A percentile compares a stretch with the other conserved stretches of the same genome.
These are phyloP conservation scores for Caenorhabditis inopinata DNA, from an alignment of 1,140 invertebrate genomes.

Conservation along the genomic window DNA sequence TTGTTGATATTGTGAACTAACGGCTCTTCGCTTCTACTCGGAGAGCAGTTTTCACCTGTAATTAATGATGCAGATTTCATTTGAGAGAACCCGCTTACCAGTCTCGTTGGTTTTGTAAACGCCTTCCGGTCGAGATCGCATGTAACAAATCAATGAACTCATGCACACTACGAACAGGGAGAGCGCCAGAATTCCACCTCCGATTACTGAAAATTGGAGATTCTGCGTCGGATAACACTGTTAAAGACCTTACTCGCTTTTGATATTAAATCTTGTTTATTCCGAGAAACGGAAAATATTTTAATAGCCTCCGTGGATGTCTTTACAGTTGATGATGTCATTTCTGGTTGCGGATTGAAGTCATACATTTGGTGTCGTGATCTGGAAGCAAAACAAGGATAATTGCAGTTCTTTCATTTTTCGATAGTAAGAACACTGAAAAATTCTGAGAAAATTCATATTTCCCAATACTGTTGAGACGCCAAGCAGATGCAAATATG, in stretches of 20 bases:
- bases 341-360: not conserved
- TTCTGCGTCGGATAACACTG: not conserved
- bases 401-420: no score
- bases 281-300: conserved; percentile 32
- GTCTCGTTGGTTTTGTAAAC: conserved; percentile 51
- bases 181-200: conserved; percentile 4
- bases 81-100: not conserved
- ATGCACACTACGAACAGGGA: conserved; percentile 27
- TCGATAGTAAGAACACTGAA: no score
- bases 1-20: not conserved
- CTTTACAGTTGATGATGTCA: not conserved
- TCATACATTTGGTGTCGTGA: conserved; percentile 25
- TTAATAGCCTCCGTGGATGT: conserved; percentile 23
- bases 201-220: conserved; percentile 15
- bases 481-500: no score
- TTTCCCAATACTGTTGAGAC: no score
- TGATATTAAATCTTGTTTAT: conserved; percentile 27
- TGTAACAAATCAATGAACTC: conserved; percentile 43
- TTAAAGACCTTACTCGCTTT: conserved; percentile 30
- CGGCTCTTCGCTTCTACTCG: conserved; percentile 11
- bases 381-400: no score
- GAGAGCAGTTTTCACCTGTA: conserved; percentile 68
- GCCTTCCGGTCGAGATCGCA: conserved; percentile 48
- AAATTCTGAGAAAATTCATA: no score
- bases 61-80: not conserved